Evolutionary conservation across 2,113 vertebrate genomes (phyloP).

Genomic region (Rhynchopsitta pachyrhyncha): DNA sequence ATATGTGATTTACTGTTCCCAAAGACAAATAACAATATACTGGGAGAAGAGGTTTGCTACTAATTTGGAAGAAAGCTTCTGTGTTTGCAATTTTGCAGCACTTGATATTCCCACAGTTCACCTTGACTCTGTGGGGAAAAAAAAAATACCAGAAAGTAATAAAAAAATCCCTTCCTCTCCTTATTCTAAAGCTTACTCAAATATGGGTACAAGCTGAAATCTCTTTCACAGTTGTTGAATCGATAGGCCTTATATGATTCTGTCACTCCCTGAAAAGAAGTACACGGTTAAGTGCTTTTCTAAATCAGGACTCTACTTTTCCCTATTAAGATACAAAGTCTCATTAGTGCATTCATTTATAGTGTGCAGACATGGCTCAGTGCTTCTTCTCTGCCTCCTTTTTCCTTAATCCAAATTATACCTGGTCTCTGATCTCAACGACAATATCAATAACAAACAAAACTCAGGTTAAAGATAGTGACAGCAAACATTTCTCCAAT

Average conservation of each 20-base stretch:
- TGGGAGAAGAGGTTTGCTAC: neutral
- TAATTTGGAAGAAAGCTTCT: neutral
- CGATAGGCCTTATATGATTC: neutral
- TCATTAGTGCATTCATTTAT: neutral
- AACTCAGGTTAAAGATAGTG: neutral
- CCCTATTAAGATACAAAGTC: neutral
- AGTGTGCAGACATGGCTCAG: neutral
- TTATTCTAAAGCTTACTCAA: neutral
- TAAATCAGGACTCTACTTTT: neutral
- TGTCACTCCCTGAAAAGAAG: neutral
- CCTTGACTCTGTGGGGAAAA: neutral
- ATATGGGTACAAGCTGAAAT: neutral
- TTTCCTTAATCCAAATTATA: neutral
- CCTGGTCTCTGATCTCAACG: neutral
- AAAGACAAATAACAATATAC: neutral
- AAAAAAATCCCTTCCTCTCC: neutral
- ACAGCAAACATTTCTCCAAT: neutral
- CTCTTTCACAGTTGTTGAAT: neutral
- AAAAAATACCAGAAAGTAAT: neutral
- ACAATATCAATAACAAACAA: neutral
- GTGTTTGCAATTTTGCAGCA: neutral
- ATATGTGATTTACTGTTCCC: neutral
- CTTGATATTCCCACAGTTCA: neutral
- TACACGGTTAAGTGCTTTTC: neutral
- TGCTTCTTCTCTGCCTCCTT: neutral